Evolutionary conservation across 2,113 vertebrate genomes (phyloP), one percentile per base, ranked within the genome.

Genomic region (Sphaerodactylus townsendi): DNA sequence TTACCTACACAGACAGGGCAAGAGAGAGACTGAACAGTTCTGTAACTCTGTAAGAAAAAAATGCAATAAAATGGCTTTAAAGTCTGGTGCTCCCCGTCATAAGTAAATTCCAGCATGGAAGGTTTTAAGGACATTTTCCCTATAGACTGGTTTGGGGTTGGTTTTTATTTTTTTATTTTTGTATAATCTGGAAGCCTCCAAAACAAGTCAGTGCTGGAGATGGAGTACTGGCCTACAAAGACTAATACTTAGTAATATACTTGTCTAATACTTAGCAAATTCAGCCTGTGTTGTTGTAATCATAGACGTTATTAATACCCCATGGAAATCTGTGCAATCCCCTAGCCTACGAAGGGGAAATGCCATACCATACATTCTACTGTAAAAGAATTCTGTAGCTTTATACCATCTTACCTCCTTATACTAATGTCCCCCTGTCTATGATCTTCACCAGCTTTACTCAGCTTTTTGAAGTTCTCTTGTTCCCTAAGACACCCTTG

Each of bases 131-230:
- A 41, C 41, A 56, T 62, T 77, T 15, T 7, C 35, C 35, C 33
- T 39, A 37, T 39, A n/a, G 21, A 25, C 2, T 80, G 7, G 7
- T 0, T 0, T 41, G 50, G 50, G 17, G 0, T 0, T 64, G 66
- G 84, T 39, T 44, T 82, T 74, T 65, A 74, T 77, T 50, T 50
- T 50, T 13, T 48, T 48, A 10, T 72, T 72, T 44, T 33, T 77
- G 85, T 87, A 90, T 85, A 85, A 81, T 15, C 66, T n/a, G 10
- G 56, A 50, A 53, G 21, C 21, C 5, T 56, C 37, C 56, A 44
- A n/a, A 65, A 69, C 19, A 48, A 37, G 14, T 3, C n/a, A 44
- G 10, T 44, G 41, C n/a, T 21, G 44, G 50, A 64, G 14, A 64
- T 35, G 25, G 33, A 59, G 46, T 64, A 30, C 7, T 28, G 39